These are phyloP conservation scores for Indicator maculatus DNA, from an alignment of 2,113 vertebrate genomes.

Conservation along the genomic window DNA sequence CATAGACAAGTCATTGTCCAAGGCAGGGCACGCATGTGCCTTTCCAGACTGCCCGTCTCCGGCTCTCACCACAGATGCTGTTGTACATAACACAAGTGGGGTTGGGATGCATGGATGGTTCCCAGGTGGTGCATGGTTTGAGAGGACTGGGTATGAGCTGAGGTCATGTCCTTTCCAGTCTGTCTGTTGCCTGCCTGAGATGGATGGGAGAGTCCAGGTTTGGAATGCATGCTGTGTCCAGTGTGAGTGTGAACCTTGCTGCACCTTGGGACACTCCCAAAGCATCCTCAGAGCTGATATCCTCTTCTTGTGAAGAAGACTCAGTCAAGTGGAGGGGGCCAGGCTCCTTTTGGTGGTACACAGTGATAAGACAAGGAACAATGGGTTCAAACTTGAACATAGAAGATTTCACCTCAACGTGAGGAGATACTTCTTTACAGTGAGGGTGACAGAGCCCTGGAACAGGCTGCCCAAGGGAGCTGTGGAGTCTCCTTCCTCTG, in stretches of 20 bases:
- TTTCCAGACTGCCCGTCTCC: constrained; percentile 23
- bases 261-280: not conserved
- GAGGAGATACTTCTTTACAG: too few species aligned
- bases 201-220: not conserved
- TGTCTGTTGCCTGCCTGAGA: not conserved
- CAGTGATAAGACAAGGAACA: too few species aligned
- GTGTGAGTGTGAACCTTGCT: not conserved
- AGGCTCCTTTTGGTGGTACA: too few species aligned
- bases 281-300: not conserved
- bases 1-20: constrained; percentile 11
- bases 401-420: too few species aligned
- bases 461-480: too few species aligned
- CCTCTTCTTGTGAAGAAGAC: not conserved
- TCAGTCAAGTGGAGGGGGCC: too few species aligned
- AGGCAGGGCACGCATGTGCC: fast-evolving
- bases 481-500: too few species aligned
- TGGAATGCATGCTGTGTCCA: fast-evolving
- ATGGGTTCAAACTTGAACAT: too few species aligned
- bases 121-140: not conserved
- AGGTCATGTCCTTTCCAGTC: not conserved
- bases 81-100: not conserved
- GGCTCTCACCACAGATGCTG: constrained; percentile 12
- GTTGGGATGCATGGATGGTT: not conserved
- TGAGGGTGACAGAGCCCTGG: too few species aligned
- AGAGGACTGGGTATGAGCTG: not conserved